Conservation (phyloP, 2,113 vertebrate genomes). For the Pygoscelis antarcticus region DNA sequence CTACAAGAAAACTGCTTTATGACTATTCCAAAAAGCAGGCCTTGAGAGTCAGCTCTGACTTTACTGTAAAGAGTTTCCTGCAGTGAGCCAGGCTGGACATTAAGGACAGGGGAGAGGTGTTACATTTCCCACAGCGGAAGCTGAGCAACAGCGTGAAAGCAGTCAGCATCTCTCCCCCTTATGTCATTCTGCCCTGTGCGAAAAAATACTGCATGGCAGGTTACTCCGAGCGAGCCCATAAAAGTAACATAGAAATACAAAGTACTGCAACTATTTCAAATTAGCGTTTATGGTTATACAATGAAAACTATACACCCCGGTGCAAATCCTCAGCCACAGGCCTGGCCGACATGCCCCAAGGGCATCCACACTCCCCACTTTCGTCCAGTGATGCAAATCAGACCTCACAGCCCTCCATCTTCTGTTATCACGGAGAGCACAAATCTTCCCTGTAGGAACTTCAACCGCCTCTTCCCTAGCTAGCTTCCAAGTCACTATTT, state of each 20-base stretch:
- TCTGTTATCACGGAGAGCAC: neutral
- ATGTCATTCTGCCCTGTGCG: neutral
- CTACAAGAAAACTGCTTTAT: neutral
- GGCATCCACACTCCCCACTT: neutral
- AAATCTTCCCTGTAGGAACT: neutral
- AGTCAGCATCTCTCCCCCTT: neutral
- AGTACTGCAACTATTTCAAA: neutral
- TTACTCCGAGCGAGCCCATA: neutral
- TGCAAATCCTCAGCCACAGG: neutral
- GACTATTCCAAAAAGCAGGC: neutral
- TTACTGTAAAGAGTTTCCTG: neutral
- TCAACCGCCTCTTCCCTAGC: neutral
- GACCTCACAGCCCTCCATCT: neutral
- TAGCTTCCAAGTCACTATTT: neutral
- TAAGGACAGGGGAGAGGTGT: neutral
- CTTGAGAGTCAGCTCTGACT: slow-evolving; percentile 1
- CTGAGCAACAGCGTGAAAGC: neutral
- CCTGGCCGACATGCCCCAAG: neutral
- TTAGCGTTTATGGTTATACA: neutral
- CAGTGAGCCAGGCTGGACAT: neutral
- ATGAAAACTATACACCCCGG: neutral
- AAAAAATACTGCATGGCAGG: neutral
- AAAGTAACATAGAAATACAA: neutral
- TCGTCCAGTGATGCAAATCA: neutral
- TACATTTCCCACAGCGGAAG: neutral